These are phyloP conservation scores for Agriopis marginaria DNA, from an alignment of 2,888 invertebrate genomes.

Conservation along the genomic window DNA sequence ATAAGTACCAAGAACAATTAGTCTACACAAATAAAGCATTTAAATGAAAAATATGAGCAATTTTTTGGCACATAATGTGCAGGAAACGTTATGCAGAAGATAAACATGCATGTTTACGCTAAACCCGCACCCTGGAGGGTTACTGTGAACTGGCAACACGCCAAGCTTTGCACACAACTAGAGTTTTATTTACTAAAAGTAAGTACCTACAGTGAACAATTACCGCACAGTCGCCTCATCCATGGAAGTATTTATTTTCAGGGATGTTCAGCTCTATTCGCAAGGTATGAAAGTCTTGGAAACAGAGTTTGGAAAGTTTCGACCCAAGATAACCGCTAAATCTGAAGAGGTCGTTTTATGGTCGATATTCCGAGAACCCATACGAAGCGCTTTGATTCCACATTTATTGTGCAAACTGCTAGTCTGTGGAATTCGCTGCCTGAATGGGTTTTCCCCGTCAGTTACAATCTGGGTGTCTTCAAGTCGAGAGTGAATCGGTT, in stretches of 20 bases:
- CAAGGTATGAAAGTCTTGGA: too few species aligned
- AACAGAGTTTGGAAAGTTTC: too few species aligned
- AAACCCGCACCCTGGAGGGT: background rate
- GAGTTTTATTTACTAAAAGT: conserved; percentile 1
- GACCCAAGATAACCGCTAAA: too few species aligned
- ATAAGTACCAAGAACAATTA: background rate
- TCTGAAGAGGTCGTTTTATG: too few species aligned
- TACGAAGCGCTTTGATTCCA: too few species aligned
- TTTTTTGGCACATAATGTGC: conserved; percentile 13
- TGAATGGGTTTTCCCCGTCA: too few species aligned
- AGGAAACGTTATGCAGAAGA: conserved; percentile 13
- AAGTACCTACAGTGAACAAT: background rate
- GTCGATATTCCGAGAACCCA: too few species aligned
- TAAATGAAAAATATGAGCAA: conserved; percentile 5
- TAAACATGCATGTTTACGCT: conserved; percentile 23
- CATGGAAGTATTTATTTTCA: background rate
- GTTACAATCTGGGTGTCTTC: too few species aligned
- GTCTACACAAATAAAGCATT: conserved; percentile 1
- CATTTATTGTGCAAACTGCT: too few species aligned
- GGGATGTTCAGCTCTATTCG: background rate
- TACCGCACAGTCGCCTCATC: too few species aligned
- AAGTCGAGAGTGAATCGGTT: too few species aligned
- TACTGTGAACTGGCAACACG: conserved; percentile 10
- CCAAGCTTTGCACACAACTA: conserved; percentile 15
- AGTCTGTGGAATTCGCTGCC: too few species aligned